Evolutionary conservation across 2,888 invertebrate species (phyloP).

Genomic region (Epiblema foenella): DNA sequence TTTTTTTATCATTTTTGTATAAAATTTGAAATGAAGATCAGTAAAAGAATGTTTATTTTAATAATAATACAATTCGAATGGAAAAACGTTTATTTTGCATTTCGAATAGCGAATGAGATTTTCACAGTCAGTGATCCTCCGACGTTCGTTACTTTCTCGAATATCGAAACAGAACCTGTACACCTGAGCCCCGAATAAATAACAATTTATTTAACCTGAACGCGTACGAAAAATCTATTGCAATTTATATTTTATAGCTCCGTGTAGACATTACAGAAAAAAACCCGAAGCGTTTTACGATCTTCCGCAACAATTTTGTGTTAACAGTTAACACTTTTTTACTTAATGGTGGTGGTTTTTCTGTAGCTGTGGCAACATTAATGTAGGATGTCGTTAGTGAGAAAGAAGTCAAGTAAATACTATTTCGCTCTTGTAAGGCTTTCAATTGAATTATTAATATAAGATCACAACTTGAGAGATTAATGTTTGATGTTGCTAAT

Average conservation of each 20-base stretch:
- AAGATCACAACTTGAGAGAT: neutral
- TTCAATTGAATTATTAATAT: neutral
- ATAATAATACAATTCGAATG: neutral
- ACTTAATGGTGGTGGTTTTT: slow-evolving; percentile 16
- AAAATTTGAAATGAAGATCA: neutral
- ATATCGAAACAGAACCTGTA: slow-evolving; percentile 35
- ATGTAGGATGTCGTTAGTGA: slow-evolving; percentile 7
- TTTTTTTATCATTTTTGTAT: no score
- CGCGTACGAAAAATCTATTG: slow-evolving; percentile 38
- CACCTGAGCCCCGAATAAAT: slow-evolving; percentile 37
- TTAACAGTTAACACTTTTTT: slow-evolving; percentile 13
- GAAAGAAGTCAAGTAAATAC: slow-evolving; percentile 8
- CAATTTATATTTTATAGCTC: slow-evolving; percentile 36
- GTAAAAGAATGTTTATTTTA: neutral
- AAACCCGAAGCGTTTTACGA: slow-evolving; percentile 7
- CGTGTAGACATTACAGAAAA: slow-evolving; percentile 13
- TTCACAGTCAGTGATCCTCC: neutral
- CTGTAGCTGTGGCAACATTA: slow-evolving; percentile 6
- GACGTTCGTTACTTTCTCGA: slow-evolving; percentile 9
- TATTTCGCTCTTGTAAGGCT: neutral
- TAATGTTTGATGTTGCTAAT: neutral
- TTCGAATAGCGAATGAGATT: neutral
- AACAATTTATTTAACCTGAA: slow-evolving; percentile 40
- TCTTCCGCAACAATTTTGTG: slow-evolving; percentile 13
- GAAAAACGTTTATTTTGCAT: neutral